Conservation (phyloP, 2,797 vertebrate species). For the Micrastur ruficollis region DNA sequence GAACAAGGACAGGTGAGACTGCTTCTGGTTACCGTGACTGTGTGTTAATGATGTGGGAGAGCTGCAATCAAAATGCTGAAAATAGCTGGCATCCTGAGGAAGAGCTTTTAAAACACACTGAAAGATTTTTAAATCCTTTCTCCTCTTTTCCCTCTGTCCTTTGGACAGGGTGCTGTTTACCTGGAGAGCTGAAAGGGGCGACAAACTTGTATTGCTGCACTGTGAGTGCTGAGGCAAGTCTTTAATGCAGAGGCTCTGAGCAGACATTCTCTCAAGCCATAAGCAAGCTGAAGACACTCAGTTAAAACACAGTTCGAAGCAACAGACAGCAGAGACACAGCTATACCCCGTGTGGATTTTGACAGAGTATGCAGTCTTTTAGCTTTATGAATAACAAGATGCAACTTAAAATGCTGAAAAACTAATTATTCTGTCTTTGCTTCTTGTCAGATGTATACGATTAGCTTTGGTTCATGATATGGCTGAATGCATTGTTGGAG, state of each 20-base stretch:
- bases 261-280: not conserved
- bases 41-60: too few species aligned
- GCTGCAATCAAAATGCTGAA: not conserved
- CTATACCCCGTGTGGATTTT: accelerated
- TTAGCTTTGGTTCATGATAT: slow-evolving; percentile 95
- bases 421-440: slow-evolving; percentile 20
- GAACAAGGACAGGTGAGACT: slow-evolving; percentile 86
- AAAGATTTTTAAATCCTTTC: not conserved
- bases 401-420: not conserved
- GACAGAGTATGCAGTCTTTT: not conserved
- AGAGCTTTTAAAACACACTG: not conserved
- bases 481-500: slow-evolving; percentile 98
- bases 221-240: not conserved
- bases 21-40: accelerated
- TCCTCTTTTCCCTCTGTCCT: accelerated
- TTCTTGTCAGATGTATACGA: slow-evolving; percentile 85
- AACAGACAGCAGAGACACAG: not conserved
- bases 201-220: not conserved
- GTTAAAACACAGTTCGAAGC: not conserved
- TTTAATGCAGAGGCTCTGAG: not conserved
- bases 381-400: not conserved
- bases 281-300: not conserved
- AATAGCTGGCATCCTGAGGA: accelerated
- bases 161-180: not conserved
- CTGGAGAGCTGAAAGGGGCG: not conserved